A percentile compares a stretch with the other conserved stretches of the same genome.
Conservation (phyloP, 2,797 vertebrate species). For the Ptychadena robeensis region DNA sequence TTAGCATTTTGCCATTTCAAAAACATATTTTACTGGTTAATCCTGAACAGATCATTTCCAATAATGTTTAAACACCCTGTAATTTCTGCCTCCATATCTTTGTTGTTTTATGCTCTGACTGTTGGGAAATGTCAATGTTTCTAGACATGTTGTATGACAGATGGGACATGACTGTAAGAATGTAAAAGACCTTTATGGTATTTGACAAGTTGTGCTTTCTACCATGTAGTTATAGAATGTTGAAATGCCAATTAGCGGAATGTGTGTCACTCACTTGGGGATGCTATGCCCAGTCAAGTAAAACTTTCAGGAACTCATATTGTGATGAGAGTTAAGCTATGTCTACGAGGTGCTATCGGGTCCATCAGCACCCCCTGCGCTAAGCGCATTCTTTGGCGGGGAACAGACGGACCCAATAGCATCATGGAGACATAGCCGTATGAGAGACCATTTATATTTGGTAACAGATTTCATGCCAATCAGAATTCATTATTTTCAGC, state of each 20-base stretch:
- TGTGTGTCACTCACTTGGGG: conserved; percentile 41
- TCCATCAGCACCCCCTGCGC: too few species aligned
- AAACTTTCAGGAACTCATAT: conserved; percentile 41
- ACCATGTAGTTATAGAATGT: conserved; percentile 18
- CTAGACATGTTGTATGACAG: conserved; percentile 24
- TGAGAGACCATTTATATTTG: conserved; percentile 13
- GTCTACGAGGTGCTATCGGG: too few species aligned
- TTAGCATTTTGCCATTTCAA: too few species aligned
- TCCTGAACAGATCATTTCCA: background rate
- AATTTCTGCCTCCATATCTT: conserved; percentile 3
- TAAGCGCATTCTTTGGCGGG: too few species aligned
- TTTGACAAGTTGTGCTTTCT: conserved; percentile 40
- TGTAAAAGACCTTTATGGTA: conserved; percentile 17
- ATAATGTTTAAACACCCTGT: background rate
- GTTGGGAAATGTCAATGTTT: conserved; percentile 23
- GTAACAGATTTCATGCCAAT: background rate
- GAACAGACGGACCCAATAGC: too few species aligned
- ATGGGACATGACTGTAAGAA: conserved; percentile 24
- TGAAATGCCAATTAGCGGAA: conserved; percentile 35
- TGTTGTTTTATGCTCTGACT: conserved; percentile 17
- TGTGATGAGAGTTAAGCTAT: background rate
- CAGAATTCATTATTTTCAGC: background rate
- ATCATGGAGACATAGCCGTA: too few species aligned
- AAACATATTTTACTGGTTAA: background rate
- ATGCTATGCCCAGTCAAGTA: conserved; percentile 38